Evolutionary conservation across 1,140 invertebrate genomes (phyloP), one percentile per base, ranked within the genome.

Genomic region (Tetramorium parvispinum): DNA sequence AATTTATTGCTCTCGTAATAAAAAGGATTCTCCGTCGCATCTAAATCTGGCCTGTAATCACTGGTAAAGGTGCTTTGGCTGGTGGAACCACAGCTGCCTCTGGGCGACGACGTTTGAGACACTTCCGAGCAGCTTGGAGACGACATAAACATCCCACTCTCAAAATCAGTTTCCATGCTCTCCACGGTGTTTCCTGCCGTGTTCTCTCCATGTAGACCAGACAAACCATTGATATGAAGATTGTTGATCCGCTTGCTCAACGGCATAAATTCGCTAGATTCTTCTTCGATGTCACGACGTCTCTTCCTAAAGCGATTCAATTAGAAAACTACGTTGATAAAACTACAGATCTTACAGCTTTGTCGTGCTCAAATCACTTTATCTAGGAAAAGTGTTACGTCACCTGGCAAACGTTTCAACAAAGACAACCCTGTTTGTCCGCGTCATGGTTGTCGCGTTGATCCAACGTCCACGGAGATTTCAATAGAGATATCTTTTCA

Each of bases 211-310:
- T 88, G 89, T 3, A 94, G 70, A 11, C 91, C 91, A 1, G 93
- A 92, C 11, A 95, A 91, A 59, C 91, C 91, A 85, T 97, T 97
- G 61, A 98, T 96, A 89, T 97, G 97, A n/a, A 98, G 95, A 94
- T 97, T 97, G 89, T 97, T 98, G 85, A 97, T 97, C 90, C 97
- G 95, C 94, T 98, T 98, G 32, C 97, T 97, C 43, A 98, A 92
- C 65, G 97, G 97, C 96, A 97, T 97, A 91, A 97, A 97, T 91
- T 97, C 97, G 89, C 96, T 96, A 55, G 95, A 95, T 88, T 97
- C 97, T 86, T 97, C 97, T 94, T 97, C 97, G 40, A 94, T 91
- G 70, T 94, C 94, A 57, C 97, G 95, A 3, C 95, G 95, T 88
- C 97, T 95, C 95, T 97, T 97, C 89, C 97, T 97, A 92, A 89